Evolutionary conservation across 2,113 vertebrate species (phyloP), one percentile per base, ranked within the genome.

Genomic region (Stomatorhinus ivindoensis): DNA sequence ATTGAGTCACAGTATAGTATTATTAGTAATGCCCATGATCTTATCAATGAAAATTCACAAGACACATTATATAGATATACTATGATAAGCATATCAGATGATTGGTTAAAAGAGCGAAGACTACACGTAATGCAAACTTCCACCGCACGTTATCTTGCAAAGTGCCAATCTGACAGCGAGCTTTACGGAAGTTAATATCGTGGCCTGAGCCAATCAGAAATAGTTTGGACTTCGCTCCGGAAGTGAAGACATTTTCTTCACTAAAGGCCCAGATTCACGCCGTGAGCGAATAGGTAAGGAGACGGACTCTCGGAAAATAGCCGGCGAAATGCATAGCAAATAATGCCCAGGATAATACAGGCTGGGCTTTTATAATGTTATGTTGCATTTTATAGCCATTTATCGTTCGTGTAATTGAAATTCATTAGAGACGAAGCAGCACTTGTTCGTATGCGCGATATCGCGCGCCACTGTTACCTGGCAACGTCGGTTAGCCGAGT

Each of bases 241-340:
- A 87, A 87, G 48, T 35, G 85, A 53, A 87, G 85, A 53, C 85
- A 87, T 87, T 87, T 87, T 87, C 85, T 47, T 15, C 50, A 31
- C 27, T 15, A 53, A 86, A 48, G 47, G n/a, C 46, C 24, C 8
- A 50, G n/a, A 48, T 86, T 48, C 84, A 31, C 1, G 84, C n/a
- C 5, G 15, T 31, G 85, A 46, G 82, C 19, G 17, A 21, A n/a
- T 47, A 84, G 82, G 44, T 47, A 84, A 84, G 82, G 35, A 47
- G 44, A 84, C 21, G 8, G 6, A n/a, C 9, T 44, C 0, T 42
- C 17, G 73, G 31, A 42, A 39, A 17, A 39, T 42, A 42, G 5
- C 35, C 19, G 4, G 6, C 35, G 35, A 76, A 76, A 19, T 42
- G 15, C 35, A 39, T 19, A 39, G 73, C n/a, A 42, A 8, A 42